These are phyloP conservation scores for Oreocharis arfaki DNA, from an alignment of 2,113 vertebrate genomes.

Conservation along the genomic window DNA sequence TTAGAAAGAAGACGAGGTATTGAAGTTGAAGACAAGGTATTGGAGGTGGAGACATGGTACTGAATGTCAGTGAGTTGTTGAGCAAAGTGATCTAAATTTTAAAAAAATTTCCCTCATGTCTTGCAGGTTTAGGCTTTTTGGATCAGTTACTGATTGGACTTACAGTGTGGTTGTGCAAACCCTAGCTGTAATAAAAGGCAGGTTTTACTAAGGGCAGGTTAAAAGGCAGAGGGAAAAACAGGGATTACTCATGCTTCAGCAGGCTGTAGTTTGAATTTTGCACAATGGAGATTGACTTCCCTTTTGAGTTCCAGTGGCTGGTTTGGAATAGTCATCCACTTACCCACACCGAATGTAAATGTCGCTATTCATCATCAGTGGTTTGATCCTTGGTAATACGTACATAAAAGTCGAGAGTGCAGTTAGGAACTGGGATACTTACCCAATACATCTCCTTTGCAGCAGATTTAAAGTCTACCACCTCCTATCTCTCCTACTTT, in stretches of 20 bases:
- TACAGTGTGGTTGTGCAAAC: not conserved
- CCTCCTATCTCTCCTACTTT: not conserved
- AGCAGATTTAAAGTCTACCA: not conserved
- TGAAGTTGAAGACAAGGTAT: not conserved
- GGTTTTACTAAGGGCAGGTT: too few species aligned
- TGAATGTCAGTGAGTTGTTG: not conserved
- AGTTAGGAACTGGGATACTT: not conserved
- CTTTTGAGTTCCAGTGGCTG: not conserved
- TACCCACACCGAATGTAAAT: not conserved
- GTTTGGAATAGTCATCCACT: not conserved
- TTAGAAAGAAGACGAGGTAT: not conserved
- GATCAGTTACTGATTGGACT: not conserved
- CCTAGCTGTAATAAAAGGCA: not conserved
- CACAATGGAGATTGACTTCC: not conserved
- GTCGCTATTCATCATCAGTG: not conserved
- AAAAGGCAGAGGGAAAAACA: not conserved
- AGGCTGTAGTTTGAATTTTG: not conserved
- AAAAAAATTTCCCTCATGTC: fast-evolving
- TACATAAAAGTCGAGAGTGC: not conserved
- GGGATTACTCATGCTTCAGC: not conserved
- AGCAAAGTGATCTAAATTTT: not conserved
- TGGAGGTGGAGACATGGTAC: not conserved
- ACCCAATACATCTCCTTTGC: not conserved
- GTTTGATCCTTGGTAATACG: not conserved
- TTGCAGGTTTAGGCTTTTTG: not conserved